These are phyloP conservation scores for Bothrops jararaca DNA, from an alignment of 2,113 vertebrate species.

Conservation along the genomic window DNA sequence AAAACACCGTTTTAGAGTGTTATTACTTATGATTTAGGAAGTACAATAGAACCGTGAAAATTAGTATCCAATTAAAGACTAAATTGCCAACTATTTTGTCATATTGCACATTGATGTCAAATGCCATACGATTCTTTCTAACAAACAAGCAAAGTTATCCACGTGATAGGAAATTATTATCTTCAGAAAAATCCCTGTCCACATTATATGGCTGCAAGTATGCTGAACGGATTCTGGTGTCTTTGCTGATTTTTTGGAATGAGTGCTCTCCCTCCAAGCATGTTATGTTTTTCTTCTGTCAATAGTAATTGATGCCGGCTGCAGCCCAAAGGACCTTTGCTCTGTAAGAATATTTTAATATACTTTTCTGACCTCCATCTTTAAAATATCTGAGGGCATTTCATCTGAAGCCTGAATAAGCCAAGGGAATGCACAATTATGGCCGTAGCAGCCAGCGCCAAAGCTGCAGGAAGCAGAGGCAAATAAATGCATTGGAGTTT, in stretches of 20 bases:
- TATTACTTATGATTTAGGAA: not conserved
- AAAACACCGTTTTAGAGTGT: not conserved
- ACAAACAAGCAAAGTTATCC: not conserved
- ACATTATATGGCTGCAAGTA: not conserved
- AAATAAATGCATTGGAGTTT: not conserved
- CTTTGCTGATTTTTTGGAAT: not conserved
- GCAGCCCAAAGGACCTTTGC: not conserved
- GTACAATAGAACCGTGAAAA: not conserved
- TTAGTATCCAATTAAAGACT: not conserved
- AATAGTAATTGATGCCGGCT: not conserved
- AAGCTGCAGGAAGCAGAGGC: not conserved
- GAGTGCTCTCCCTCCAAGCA: not conserved
- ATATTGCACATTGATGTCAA: not conserved
- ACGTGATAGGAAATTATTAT: not conserved
- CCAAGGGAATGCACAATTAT: not conserved
- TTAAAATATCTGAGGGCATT: not conserved
- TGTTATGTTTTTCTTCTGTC: not conserved
- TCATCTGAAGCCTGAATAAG: not conserved
- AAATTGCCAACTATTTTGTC: not conserved
- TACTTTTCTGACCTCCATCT: not conserved
- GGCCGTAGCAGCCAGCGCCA: not conserved
- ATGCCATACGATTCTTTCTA: not conserved
- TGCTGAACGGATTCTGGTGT: not conserved
- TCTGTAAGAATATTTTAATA: not conserved
- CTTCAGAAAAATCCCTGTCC: not conserved